Evolutionary conservation across 2,888 invertebrate genomes (phyloP).

Genomic region (Chelonus formosanus): DNA sequence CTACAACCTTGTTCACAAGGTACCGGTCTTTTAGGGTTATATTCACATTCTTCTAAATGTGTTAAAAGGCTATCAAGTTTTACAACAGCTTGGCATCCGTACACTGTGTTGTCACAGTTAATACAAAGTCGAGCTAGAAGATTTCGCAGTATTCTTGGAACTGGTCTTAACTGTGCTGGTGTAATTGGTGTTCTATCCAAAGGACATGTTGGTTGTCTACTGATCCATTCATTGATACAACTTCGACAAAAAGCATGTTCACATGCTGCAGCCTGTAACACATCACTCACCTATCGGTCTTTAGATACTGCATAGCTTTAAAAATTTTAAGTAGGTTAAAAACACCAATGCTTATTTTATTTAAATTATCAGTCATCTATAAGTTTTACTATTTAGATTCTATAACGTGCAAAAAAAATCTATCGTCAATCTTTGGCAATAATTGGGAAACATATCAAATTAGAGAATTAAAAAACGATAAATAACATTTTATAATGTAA

Average conservation of each 20-base stretch:
- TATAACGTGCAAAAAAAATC: too few relatives aligned
- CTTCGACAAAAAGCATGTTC: slow-evolving; percentile 95
- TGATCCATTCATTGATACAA: slow-evolving; percentile 96
- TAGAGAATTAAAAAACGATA: neutral
- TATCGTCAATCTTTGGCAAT: too few relatives aligned
- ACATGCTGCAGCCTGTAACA: slow-evolving; percentile 86
- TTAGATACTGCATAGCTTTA: slow-evolving; percentile 45
- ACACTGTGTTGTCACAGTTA: slow-evolving; percentile 88
- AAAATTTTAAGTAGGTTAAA: slow-evolving; percentile 28
- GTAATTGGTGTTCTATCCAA: slow-evolving; percentile 92
- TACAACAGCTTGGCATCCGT: slow-evolving; percentile 85
- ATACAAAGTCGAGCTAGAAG: slow-evolving; percentile 88
- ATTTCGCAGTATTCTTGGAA: slow-evolving; percentile 92
- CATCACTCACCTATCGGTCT: slow-evolving; percentile 56
- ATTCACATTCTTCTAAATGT: slow-evolving; percentile 91
- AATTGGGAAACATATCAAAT: neutral
- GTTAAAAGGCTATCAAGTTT: slow-evolving; percentile 87
- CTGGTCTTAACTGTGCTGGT: slow-evolving; percentile 87
- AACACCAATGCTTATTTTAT: slow-evolving; percentile 12
- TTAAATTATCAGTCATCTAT: neutral
- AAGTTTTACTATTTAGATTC: neutral
- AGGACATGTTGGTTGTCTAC: slow-evolving; percentile 92
- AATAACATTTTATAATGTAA: too few relatives aligned
- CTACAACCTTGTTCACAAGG: slow-evolving; percentile 95
- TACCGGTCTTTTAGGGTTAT: slow-evolving; percentile 92